Conservation (phyloP, 2,888 invertebrate species). For the Caenorhabditis plicata region DNA sequence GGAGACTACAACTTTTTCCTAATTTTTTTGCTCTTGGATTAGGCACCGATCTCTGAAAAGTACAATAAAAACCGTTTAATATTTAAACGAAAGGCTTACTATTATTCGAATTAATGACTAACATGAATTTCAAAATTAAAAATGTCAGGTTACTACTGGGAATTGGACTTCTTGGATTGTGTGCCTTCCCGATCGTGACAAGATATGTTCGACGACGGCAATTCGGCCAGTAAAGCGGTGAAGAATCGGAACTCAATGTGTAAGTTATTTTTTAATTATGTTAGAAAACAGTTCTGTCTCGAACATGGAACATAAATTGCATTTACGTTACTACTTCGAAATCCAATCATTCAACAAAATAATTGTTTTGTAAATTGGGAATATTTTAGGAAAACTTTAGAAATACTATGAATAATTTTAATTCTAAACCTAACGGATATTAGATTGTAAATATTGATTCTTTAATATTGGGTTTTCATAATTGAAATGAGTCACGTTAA, state of each 20-base stretch:
- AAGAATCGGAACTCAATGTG: background rate
- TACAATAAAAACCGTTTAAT: background rate
- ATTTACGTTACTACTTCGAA: too few relatives aligned
- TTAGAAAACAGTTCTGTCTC: background rate
- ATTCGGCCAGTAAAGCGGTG: conserved; percentile 1
- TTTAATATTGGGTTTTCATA: too few relatives aligned
- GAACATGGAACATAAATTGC: too few relatives aligned
- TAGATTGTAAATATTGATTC: too few relatives aligned
- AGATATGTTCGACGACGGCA: conserved; percentile 9
- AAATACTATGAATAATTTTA: too few relatives aligned
- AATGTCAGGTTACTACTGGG: conserved; percentile 9
- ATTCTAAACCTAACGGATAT: too few relatives aligned
- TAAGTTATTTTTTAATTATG: background rate
- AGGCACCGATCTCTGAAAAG: too few relatives aligned
- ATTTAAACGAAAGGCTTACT: background rate
- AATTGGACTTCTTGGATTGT: conserved; percentile 3
- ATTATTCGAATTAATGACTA: background rate
- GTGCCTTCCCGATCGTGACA: conserved; percentile 7
- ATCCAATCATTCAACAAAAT: background rate
- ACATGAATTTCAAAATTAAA: background rate
- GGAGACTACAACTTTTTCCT: too few relatives aligned
- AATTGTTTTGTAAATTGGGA: too few relatives aligned
- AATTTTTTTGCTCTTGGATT: too few relatives aligned
- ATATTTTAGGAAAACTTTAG: too few relatives aligned
- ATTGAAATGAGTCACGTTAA: too few relatives aligned